Evolutionary conservation across 2,113 vertebrate species (phyloP).

Genomic region (Triplophysa siluroides): DNA sequence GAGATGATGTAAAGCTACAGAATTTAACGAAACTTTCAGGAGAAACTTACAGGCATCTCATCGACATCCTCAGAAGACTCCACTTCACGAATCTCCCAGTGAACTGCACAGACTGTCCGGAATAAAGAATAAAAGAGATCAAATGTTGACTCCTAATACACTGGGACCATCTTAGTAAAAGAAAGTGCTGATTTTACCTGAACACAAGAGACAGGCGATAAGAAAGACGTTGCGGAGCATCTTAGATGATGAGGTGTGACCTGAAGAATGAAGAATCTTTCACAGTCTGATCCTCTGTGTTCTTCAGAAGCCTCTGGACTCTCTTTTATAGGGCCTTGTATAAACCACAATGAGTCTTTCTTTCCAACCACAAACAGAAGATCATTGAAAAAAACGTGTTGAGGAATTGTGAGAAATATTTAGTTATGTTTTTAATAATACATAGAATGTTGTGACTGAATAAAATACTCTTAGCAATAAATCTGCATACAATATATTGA

Average conservation of each 20-base stretch:
- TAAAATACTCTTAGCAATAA: no score
- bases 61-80: conserved; percentile 31
- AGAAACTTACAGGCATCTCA: neutral
- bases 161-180: no score
- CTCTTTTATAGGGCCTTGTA: neutral
- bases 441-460: no score
- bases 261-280: no score
- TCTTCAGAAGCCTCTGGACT: neutral
- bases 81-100: conserved; percentile 21
- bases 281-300: no score
- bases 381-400: no score
- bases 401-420: no score
- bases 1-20: no score
- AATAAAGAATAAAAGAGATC: neutral
- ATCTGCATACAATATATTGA: no score
- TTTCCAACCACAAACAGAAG: conserved; percentile 7
- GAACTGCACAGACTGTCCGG: conserved; percentile 22
- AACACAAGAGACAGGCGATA: conserved; percentile 5
- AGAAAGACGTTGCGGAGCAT: conserved; percentile 41
- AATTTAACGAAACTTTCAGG: no score
- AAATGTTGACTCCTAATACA: neutral
- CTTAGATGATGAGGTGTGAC: neutral
- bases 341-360: neutral
- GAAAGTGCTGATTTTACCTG: conserved; percentile 38
- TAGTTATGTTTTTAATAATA: no score